A percentile compares a stretch with the other conserved stretches of the same genome.
These are phyloP conservation scores for Tor tambroides DNA, from an alignment of 2,113 vertebrate genomes.

Conservation along the genomic window DNA sequence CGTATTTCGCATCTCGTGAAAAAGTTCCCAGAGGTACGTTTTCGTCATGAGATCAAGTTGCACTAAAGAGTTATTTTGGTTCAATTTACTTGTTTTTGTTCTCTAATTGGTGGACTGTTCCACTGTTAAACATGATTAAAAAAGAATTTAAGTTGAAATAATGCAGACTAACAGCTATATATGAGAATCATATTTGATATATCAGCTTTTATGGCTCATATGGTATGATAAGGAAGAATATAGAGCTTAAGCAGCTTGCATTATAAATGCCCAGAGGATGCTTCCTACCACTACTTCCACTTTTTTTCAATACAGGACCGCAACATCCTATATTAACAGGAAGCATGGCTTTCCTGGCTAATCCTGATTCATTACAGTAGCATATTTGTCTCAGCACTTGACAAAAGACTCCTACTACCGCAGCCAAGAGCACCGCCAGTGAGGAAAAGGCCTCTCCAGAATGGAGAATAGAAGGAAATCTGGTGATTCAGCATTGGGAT, in stretches of 20 bases:
- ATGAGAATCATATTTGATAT: no score
- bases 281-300: background rate
- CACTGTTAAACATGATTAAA: no score
- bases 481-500: background rate
- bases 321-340: slow-evolving; percentile 34
- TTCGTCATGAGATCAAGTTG: no score
- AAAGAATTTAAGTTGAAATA: no score
- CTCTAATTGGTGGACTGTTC: no score
- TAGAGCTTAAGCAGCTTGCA: background rate
- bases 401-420: slow-evolving; percentile 22
- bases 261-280: background rate
- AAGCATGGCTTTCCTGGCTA: slow-evolving; percentile 38
- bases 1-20: no score
- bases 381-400: slow-evolving; percentile 39
- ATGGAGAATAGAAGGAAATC: slow-evolving; percentile 51
- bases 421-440: slow-evolving; percentile 32
- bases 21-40: no score
- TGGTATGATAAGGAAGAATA: no score
- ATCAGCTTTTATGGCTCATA: no score
- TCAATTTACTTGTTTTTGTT: no score
- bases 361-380: slow-evolving; percentile 16
- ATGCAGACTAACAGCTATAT: no score
- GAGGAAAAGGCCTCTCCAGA: slow-evolving; percentile 24
- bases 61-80: no score
- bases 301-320: background rate